These are phyloP conservation scores for Schizothorax lantsangensis DNA, from an alignment of 2,797 vertebrate species.

Conservation along the genomic window DNA sequence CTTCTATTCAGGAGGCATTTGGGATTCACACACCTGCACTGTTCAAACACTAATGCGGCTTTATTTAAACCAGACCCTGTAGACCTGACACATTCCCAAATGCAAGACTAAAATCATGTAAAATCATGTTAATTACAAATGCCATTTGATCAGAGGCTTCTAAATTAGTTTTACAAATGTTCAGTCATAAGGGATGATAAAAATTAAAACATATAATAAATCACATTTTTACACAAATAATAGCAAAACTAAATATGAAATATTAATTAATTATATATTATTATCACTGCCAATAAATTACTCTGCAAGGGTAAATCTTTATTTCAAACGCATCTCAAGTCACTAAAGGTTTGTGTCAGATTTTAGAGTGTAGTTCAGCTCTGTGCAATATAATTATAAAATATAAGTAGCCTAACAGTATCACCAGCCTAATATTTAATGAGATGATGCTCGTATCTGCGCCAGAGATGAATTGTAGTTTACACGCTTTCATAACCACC, in stretches of 20 bases:
- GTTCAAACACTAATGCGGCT: slow-evolving; percentile 21
- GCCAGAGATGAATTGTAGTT: background rate
- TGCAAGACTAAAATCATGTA: background rate
- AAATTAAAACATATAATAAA: background rate
- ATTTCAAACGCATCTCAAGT: background rate
- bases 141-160: background rate
- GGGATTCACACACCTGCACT: slow-evolving; percentile 40
- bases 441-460: background rate
- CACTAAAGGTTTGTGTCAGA: background rate
- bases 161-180: background rate
- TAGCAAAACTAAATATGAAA: background rate
- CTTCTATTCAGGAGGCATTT: slow-evolving; percentile 14
- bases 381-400: background rate
- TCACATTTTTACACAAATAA: background rate
- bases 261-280: background rate
- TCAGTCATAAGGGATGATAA: background rate
- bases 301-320: background rate
- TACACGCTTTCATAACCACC: background rate
- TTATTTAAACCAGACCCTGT: background rate
- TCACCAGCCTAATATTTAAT: background rate
- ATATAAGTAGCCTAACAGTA: background rate
- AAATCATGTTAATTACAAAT: background rate
- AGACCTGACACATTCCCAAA: slow-evolving; percentile 16
- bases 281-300: background rate
- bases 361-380: background rate